phyloP scores from a whole-genome alignment of 64 coral and sea anemone genomes.

The Dendronephthya gigantea region DNA sequence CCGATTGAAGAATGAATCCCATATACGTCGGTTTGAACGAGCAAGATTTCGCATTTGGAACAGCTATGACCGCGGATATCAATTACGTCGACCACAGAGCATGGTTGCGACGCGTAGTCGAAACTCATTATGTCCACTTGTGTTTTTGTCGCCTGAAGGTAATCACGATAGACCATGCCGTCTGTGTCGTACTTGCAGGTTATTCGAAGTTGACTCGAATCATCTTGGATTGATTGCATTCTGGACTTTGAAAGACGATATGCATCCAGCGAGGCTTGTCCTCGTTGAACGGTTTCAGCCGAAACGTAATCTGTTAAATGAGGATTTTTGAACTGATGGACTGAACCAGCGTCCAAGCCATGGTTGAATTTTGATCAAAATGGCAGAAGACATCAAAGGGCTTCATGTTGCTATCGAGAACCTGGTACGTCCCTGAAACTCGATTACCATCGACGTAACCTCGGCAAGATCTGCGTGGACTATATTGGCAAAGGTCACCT shows the following conservation, averaged over 20 bases:
- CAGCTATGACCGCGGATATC: slow-evolving; percentile 24
- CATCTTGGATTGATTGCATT: slow-evolving; percentile 1
- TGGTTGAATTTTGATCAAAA: not conserved
- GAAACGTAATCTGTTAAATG: not conserved
- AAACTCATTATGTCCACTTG: slow-evolving; percentile 9
- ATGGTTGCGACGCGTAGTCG: not conserved
- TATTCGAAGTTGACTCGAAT: not conserved
- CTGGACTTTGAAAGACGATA: slow-evolving; percentile 26
- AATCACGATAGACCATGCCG: not conserved
- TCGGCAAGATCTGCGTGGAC: not conserved
- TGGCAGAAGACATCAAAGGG: slow-evolving; percentile 28
- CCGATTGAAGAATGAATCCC: too few species aligned
- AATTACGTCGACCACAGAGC: not conserved
- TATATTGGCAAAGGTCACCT: slow-evolving; percentile 15
- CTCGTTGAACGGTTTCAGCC: not conserved
- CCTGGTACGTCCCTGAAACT: slow-evolving; percentile 16
- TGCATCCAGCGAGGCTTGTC: not conserved
- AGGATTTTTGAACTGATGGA: not conserved
- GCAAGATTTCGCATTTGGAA: not conserved
- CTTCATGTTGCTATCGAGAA: not conserved
- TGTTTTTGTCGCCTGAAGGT: not conserved
- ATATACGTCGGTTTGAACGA: too few species aligned
- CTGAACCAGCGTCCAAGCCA: not conserved
- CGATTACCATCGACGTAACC: not conserved
- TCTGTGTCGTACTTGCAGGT: slow-evolving; percentile 22